Percentiles rank a stretch among this genome's conserved stretches.
phyloP scores from a whole-genome alignment of 2,113 vertebrate genomes.

The Cottus gobio region DNA sequence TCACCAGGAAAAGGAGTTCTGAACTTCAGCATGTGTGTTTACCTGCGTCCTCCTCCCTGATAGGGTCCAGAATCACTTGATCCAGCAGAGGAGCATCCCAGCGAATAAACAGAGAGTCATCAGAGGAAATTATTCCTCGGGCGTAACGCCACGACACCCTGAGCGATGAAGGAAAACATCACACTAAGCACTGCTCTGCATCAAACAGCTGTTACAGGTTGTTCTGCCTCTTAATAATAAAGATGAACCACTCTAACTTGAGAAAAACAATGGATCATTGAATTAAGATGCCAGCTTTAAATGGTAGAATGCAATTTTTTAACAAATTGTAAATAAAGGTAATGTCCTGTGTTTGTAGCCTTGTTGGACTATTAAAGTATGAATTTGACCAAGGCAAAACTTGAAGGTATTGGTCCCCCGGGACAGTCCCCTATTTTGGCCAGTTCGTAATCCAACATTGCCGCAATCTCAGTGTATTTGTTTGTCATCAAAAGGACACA shows the following conservation, averaged over 20 bases:
- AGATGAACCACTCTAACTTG: background rate
- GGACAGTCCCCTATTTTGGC: too few species aligned
- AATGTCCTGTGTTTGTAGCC: background rate
- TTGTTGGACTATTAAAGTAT: background rate
- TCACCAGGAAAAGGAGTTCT: background rate
- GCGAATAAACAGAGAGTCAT: conserved; percentile 81
- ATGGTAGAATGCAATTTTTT: background rate
- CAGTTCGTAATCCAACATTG: too few species aligned
- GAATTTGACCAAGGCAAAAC: background rate
- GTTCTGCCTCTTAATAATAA: background rate
- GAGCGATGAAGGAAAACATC: background rate
- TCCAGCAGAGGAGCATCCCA: conserved; percentile 54
- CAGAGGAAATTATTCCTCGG: conserved; percentile 85
- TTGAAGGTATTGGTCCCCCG: too few species aligned
- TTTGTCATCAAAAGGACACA: background rate
- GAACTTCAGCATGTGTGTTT: conserved; percentile 71
- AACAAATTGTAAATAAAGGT: background rate
- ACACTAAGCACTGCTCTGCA: background rate
- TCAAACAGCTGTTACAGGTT: background rate
- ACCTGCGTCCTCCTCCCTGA: conserved; percentile 84
- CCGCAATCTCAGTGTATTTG: background rate
- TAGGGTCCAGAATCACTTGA: conserved; percentile 73
- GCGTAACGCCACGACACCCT: conserved; percentile 86
- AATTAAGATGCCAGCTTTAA: background rate
- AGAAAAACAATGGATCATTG: background rate